Evolutionary conservation across 2,113 vertebrate species (phyloP).

Genomic region (Antechinus stuartii): DNA sequence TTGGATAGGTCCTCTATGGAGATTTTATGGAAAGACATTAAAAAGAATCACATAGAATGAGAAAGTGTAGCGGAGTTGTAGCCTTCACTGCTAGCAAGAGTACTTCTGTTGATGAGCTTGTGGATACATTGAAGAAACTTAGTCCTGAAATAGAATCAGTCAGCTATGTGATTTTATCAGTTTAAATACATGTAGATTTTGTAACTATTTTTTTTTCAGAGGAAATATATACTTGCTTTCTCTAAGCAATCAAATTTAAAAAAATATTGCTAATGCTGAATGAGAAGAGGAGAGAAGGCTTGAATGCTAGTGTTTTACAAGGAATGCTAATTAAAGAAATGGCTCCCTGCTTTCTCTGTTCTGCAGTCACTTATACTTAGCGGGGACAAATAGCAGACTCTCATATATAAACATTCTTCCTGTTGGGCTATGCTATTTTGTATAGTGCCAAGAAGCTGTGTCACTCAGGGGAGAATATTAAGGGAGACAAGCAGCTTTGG

Average conservation of each 20-base stretch:
- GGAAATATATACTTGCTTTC: neutral
- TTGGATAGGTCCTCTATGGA: neutral
- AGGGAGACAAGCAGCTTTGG: slow-evolving; percentile 5
- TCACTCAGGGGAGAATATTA: neutral
- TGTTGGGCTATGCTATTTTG: neutral
- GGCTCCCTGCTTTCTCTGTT: neutral
- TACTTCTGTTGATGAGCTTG: neutral
- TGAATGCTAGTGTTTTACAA: neutral
- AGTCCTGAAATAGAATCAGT: neutral
- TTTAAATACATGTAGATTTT: neutral
- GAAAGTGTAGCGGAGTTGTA: neutral
- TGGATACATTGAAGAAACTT: neutral
- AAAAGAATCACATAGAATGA: neutral
- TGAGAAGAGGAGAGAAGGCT: neutral
- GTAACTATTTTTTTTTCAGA: neutral
- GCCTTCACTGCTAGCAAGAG: neutral
- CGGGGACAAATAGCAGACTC: neutral
- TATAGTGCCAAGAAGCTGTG: neutral
- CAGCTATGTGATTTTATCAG: neutral
- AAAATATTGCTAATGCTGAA: neutral
- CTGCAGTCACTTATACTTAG: neutral
- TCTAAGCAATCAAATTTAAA: neutral
- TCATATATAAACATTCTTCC: no score
- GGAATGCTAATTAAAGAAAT: neutral
- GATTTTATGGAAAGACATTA: neutral